phyloP scores from a whole-genome alignment of 2,888 invertebrate genomes.

The Antheraea assamensis region DNA sequence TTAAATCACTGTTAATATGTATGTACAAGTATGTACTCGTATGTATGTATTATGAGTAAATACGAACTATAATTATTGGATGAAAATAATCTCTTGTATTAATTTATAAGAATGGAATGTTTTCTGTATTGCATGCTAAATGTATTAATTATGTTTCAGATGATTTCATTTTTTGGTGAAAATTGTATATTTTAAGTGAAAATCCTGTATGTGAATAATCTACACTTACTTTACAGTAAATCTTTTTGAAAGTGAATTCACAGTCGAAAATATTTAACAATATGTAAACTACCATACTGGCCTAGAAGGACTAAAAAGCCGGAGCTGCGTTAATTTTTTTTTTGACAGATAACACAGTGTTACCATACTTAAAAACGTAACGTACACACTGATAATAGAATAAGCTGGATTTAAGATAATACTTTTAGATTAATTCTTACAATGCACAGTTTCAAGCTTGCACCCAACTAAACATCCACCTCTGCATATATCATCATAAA shows the following conservation, averaged over 20 bases:
- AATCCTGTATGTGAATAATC: neutral
- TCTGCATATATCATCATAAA: conserved; percentile 43
- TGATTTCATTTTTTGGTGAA: no score
- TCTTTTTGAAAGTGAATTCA: neutral
- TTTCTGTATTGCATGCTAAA: no score
- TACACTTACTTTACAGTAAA: neutral
- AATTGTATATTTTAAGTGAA: no score
- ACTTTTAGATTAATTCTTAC: neutral
- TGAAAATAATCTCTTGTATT: no score
- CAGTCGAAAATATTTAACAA: neutral
- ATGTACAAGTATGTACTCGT: no score
- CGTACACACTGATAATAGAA: neutral
- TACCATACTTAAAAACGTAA: neutral
- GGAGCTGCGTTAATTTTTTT: neutral
- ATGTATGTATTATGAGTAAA: no score
- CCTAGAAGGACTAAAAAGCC: neutral
- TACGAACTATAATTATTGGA: no score
- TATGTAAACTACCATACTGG: neutral
- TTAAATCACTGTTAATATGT: no score
- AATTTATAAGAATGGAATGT: no score
- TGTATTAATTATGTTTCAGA: no score
- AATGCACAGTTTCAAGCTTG: conserved; percentile 7
- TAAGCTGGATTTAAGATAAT: neutral
- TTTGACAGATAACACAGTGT: conserved; percentile 1
- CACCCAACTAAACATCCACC: conserved; percentile 27